phyloP scores from a whole-genome alignment of 2,888 invertebrate genomes.

The Habrosyne pyritoides region DNA sequence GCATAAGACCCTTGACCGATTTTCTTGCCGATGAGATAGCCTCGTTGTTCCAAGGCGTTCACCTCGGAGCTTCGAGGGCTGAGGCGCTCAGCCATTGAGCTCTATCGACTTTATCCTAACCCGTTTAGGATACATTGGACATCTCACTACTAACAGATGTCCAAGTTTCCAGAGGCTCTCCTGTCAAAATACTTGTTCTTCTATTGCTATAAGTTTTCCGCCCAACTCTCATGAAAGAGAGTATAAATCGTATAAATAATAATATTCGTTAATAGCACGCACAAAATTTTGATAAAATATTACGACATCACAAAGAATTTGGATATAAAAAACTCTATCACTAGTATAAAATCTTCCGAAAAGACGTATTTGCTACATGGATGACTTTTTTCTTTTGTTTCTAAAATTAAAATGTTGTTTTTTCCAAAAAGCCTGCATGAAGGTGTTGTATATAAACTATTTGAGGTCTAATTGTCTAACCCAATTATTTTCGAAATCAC shows the following conservation, averaged over 20 bases:
- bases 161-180: conserved; percentile 67
- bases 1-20: conserved; percentile 97
- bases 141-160: conserved; percentile 76
- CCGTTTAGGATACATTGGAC: conserved; percentile 84
- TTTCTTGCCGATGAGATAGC: conserved; percentile 92
- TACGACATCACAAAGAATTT: conserved; percentile 84
- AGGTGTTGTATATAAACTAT: conserved; percentile 18
- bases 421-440: conserved; percentile 52
- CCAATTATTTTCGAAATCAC: too few species aligned
- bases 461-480: too few species aligned
- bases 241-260: conserved; percentile 57
- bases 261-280: conserved; percentile 67
- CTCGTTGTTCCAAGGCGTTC: conserved; percentile 92
- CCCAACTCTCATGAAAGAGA: conserved; percentile 76
- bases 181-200: conserved; percentile 71
- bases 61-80: conserved; percentile 92
- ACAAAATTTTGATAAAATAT: conserved; percentile 79
- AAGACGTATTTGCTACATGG: conserved; percentile 79
- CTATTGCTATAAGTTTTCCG: conserved; percentile 60
- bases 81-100: conserved; percentile 88
- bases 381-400: conserved; percentile 79
- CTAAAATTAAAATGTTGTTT: conserved; percentile 70
- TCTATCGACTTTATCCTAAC: conserved; percentile 81
- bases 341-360: conserved; percentile 77
- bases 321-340: conserved; percentile 81